Evolutionary conservation across 1,140 invertebrate genomes (phyloP).

Genomic region (Mactra quadrangularis): DNA sequence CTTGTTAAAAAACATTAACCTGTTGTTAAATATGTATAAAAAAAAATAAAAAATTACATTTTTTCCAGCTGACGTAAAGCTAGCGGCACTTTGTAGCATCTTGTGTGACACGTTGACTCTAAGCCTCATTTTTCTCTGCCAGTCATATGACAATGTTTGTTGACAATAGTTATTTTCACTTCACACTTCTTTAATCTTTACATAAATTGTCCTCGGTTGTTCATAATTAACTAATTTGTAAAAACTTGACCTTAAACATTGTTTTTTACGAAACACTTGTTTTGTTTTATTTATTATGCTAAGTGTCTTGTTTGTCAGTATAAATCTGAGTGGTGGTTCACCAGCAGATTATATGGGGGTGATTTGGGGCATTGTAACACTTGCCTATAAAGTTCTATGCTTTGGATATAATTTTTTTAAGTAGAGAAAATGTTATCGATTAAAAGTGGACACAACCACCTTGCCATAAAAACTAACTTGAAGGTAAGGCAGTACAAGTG

Average conservation of each 20-base stretch:
- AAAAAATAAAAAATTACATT: conserved; percentile 22
- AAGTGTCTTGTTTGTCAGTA: too few species aligned
- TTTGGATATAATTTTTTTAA: too few species aligned
- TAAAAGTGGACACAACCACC: too few species aligned
- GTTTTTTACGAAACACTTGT: background rate
- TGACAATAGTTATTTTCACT: conserved; percentile 31
- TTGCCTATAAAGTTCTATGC: too few species aligned
- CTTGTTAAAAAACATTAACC: too few species aligned
- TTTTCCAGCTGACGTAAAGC: conserved; percentile 7
- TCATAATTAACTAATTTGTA: conserved; percentile 47
- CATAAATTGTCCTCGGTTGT: conserved; percentile 19
- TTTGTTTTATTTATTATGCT: too few species aligned
- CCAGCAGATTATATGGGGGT: too few species aligned
- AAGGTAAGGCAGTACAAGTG: too few species aligned
- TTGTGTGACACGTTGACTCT: conserved; percentile 18
- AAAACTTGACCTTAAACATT: conserved; percentile 15
- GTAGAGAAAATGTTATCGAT: too few species aligned
- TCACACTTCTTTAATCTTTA: conserved; percentile 39
- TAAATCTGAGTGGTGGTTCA: too few species aligned
- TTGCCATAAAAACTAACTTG: too few species aligned
- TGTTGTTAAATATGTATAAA: background rate
- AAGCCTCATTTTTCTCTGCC: conserved; percentile 31
- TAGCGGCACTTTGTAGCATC: conserved; percentile 10
- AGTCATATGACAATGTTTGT: conserved; percentile 31
- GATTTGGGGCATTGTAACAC: too few species aligned